Evolutionary conservation across 1,140 invertebrate species (phyloP).

Genomic region (Cylas formicarius): DNA sequence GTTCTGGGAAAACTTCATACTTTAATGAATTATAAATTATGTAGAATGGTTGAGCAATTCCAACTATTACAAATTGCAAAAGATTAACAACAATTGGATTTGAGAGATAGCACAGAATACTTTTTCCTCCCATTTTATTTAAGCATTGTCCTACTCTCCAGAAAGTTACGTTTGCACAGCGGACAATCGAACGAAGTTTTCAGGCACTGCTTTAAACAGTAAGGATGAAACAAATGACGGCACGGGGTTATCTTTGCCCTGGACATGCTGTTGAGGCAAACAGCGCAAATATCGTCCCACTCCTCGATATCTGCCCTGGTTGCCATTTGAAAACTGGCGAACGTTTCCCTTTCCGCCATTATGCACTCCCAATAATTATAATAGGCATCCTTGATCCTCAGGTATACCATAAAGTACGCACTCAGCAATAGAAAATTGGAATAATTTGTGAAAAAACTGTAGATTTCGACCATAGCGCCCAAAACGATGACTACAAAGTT

Average conservation of each 20-base stretch:
- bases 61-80: too few species aligned
- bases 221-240: constrained; percentile 67
- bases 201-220: constrained; percentile 62
- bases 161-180: constrained; percentile 52
- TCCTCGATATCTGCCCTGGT: constrained; percentile 54
- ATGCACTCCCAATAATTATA: constrained; percentile 50
- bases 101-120: constrained; percentile 2
- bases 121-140: constrained; percentile 7
- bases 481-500: constrained; percentile 48
- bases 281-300: constrained; percentile 67
- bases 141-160: constrained; percentile 8
- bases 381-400: constrained; percentile 54
- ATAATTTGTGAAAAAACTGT: constrained; percentile 19
- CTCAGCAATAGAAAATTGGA: constrained; percentile 40
- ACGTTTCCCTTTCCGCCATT: constrained; percentile 48
- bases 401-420: constrained; percentile 58
- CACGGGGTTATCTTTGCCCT: constrained; percentile 64
- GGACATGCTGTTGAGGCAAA: constrained; percentile 61
- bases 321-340: constrained; percentile 57
- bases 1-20: too few species aligned
- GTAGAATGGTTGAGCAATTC: too few species aligned
- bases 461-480: constrained; percentile 28
- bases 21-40: too few species aligned
- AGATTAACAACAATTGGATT: too few species aligned
- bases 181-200: constrained; percentile 61